Conservation (phyloP, 2,888 invertebrate genomes). For the Chaitophorus viminalis region DNA sequence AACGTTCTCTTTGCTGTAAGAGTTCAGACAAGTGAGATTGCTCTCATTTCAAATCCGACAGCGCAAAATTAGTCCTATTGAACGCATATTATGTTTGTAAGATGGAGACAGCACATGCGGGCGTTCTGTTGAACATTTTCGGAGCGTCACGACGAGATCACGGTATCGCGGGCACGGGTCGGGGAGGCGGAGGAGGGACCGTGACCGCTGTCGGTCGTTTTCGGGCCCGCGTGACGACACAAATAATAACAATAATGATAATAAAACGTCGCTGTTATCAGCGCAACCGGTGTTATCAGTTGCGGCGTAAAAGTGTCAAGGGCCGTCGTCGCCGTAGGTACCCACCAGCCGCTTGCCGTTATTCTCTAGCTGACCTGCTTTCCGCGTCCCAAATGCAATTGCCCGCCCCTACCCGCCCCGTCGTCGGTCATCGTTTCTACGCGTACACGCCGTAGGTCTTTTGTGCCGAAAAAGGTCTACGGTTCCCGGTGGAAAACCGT, state of each 20-base stretch:
- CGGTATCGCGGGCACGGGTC: too few species aligned
- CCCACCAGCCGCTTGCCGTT: not conserved
- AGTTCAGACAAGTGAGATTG: too few species aligned
- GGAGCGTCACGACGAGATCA: too few species aligned
- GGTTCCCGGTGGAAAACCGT: not conserved
- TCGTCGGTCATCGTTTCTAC: not conserved
- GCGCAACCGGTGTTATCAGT: too few species aligned
- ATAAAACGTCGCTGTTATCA: not conserved
- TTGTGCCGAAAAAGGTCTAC: not conserved
- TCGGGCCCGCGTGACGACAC: not conserved
- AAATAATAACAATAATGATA: not conserved
- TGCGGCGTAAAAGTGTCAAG: not conserved
- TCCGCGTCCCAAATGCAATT: not conserved
- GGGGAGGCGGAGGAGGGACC: not conserved
- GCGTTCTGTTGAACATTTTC: too few species aligned
- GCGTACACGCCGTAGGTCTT: not conserved
- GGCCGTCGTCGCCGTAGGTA: not conserved
- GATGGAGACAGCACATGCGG: too few species aligned
- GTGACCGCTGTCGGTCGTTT: not conserved
- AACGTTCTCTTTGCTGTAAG: too few species aligned
- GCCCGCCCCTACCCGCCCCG: not conserved
- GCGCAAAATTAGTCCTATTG: too few species aligned
- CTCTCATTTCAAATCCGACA: too few species aligned
- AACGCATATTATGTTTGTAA: too few species aligned
- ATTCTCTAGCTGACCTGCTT: not conserved